These are phyloP conservation scores for Yoshiicerus persimilis DNA, from an alignment of 1,140 invertebrate species.

Conservation along the genomic window DNA sequence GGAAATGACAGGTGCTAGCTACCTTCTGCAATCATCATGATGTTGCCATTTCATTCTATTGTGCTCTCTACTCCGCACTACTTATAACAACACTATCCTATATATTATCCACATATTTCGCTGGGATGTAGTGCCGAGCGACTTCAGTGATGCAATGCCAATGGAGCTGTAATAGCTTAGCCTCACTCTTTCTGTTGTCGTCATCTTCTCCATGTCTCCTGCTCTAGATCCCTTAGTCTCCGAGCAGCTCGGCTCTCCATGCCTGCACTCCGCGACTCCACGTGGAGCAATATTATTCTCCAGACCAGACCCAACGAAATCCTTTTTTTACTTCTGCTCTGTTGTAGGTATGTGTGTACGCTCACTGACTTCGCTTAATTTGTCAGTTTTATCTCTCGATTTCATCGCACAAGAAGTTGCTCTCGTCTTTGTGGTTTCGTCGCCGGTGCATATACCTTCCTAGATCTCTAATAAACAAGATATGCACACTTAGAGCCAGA, in stretches of 20 bases:
- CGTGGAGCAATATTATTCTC: not conserved
- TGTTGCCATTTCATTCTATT: constrained; percentile 11
- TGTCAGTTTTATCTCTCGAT: not conserved
- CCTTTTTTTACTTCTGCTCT: not conserved
- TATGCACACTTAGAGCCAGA: not conserved
- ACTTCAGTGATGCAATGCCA: no score
- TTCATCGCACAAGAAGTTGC: not conserved
- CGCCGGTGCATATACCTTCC: no score
- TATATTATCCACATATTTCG: not conserved
- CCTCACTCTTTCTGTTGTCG: not conserved
- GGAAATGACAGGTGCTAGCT: constrained; percentile 21
- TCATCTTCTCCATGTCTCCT: no score
- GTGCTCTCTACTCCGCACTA: not conserved
- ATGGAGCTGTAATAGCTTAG: not conserved
- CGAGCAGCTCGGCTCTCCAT: no score
- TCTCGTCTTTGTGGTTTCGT: not conserved
- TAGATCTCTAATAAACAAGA: not conserved
- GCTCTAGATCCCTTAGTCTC: no score
- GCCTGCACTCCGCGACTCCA: not conserved
- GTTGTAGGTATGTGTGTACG: not conserved
- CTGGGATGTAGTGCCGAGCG: not conserved
- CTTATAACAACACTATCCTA: not conserved
- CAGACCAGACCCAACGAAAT: not conserved
- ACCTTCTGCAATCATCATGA: constrained; percentile 12
- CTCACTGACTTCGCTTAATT: not conserved